Evolutionary conservation across 2,797 vertebrate genomes (phyloP), one percentile per base, ranked within the genome.

Genomic region (Tachyglossus aculeatus): DNA sequence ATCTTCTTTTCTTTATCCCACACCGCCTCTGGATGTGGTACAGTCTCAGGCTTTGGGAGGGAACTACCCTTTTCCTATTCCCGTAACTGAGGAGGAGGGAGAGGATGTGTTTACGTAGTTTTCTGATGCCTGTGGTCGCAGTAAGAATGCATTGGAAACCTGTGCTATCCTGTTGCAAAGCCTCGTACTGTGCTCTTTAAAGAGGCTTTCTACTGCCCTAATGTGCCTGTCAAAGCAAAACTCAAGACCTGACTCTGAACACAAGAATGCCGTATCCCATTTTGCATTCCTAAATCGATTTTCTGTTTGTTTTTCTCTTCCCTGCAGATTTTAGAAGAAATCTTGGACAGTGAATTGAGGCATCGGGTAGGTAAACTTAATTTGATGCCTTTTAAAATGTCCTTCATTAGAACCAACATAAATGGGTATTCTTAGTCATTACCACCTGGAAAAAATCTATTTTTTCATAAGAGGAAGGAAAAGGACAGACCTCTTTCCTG

Each of bases 271-370:
- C 67, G 34, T 1, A 4, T 82, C 72, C 83, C 77, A 53, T 83
- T 60, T 84, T 50, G 29, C 73, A 66, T 70, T 67, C 80, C 54
- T 67, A 50, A 64, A 79, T 70, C 89, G 85, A 82, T 69, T 76
- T 19, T 57, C 53, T 48, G 2, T 81, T 85, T 87, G 54, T 73
- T 84, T 81, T 81, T 86, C 44, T 85, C 83, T 88, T 88, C 36
- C 85, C 63, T 62, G 40, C 75, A 94, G 93, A 80, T 91, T 90
- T 91, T 87, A 90, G 91, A 91, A 84, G 88, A 83, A 80, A 86
- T 71, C 89, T 86, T 82, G 86, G 83, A 88, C 90, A 93, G 88
- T 94, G 90, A 94, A 90, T 85, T 74, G 85, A 90, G 83, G 84
- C 84, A 82, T 67, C 83, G 86, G 91, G 93, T 93, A 88, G 77